phyloP scores from a whole-genome alignment of 2,113 vertebrate species.

The Onychostruthus taczanowskii region DNA sequence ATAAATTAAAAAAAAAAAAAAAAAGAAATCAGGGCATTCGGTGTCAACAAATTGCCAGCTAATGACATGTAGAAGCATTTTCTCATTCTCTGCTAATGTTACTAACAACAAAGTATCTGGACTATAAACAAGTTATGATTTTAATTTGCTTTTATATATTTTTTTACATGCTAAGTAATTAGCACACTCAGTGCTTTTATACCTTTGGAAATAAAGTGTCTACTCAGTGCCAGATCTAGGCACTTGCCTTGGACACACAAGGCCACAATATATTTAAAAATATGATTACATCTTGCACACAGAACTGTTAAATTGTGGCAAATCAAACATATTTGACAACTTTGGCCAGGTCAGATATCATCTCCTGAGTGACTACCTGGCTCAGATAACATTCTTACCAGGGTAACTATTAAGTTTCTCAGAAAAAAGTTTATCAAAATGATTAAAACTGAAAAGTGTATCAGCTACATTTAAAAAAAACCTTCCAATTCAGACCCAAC shows the following conservation, averaged over 20 bases:
- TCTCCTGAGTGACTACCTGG: background rate
- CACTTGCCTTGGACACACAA: background rate
- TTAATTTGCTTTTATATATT: background rate
- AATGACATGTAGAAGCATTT: background rate
- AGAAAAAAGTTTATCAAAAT: background rate
- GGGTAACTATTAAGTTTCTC: background rate
- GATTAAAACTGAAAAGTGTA: background rate
- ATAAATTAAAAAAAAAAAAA: background rate
- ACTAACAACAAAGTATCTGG: background rate
- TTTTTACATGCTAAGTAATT: background rate
- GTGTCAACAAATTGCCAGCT: background rate
- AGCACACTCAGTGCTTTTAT: background rate
- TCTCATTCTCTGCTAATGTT: background rate
- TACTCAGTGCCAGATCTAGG: background rate
- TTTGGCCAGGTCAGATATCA: background rate
- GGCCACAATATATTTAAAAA: background rate
- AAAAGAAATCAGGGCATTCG: background rate
- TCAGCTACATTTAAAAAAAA: background rate
- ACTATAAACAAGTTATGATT: background rate
- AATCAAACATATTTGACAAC: background rate
- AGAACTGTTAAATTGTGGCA: background rate
- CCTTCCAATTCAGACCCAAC: background rate
- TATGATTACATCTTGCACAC: background rate
- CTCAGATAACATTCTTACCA: background rate
- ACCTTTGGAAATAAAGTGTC: background rate